Base-by-base conservation (phyloP, 2,888 invertebrate genomes). In the Epistrophe grossulariae region DNA sequence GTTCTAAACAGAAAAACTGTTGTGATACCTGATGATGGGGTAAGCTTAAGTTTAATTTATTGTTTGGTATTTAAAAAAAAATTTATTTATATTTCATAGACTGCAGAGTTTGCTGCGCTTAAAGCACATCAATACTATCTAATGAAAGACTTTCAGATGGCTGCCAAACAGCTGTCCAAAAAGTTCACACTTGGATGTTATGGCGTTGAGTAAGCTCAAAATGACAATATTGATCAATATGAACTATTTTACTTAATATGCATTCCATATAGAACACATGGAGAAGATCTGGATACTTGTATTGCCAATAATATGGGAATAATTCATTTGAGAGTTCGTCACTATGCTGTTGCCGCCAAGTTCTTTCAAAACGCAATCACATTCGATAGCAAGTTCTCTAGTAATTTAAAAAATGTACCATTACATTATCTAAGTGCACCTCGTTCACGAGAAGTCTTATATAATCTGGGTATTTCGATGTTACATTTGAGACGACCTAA, bases 401-500 rank as follows among this genome's bases (percentile, higher is more conserved):
- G 89, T 11, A 91, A 91, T 83, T 82, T 91, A 28, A 90, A 90
- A 10, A 88, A 90, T 78, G 89, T 89, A 3, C 89, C 92, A 2
- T 82, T 93, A n/a, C 91, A 92, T 74, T 89, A 91, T 5, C 90
- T 93, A 84, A 90, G 92, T 55, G 90, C 91, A 10, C 91, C 92
- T 0, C 91, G 91, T 43, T 91, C 92, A 59, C 91, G 92, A 40
- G 93, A 93, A 89, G 92, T 93, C n/a, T 90, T 93, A 45, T 93
- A 93, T 60, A 93, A 93, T 89, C 88, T 93, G 74, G 93, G 93
- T 48, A 94, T 99, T 74, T 95, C 97, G 19, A 94, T 98, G 90
- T 94, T 99, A 55, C 96, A 97, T 91, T 95, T 97, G 43, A 96
- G 96, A 76, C 95, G 97, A 89, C 95, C 97, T 0, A 94, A 95